These are phyloP conservation scores for Emydocephalus ijimae DNA, from an alignment of 2,113 vertebrate species.

Conservation along the genomic window DNA sequence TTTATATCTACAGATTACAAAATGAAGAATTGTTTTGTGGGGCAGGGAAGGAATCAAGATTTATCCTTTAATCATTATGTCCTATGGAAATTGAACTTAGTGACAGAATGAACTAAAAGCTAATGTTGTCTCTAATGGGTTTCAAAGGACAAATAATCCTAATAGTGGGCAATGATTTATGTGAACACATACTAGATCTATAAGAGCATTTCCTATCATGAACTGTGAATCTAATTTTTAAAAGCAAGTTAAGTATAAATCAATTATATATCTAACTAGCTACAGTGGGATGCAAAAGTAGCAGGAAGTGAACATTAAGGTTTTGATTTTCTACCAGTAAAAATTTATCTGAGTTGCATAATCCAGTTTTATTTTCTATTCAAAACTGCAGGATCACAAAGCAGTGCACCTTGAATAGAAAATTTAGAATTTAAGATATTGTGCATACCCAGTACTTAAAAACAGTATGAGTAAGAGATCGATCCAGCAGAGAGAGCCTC, in stretches of 20 bases:
- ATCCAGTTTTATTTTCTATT: neutral
- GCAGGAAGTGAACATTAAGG: neutral
- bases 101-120: neutral
- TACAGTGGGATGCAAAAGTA: neutral
- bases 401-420: neutral
- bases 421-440: neutral
- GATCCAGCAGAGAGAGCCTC: neutral
- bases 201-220: neutral
- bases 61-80: neutral
- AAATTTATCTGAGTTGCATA: neutral
- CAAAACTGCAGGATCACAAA: neutral
- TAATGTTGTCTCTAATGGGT: neutral
- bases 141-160: neutral
- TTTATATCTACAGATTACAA: neutral
- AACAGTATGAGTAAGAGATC: fast-evolving
- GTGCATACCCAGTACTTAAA: neutral
- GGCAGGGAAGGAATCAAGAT: neutral
- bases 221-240: neutral
- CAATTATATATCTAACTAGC: neutral
- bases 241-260: neutral
- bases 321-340: neutral
- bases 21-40: neutral
- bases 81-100: neutral
- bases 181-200: neutral
- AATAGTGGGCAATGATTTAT: neutral